Base-by-base conservation (phyloP, 1,140 invertebrate species). In the Diuraphis noxia region DNA sequence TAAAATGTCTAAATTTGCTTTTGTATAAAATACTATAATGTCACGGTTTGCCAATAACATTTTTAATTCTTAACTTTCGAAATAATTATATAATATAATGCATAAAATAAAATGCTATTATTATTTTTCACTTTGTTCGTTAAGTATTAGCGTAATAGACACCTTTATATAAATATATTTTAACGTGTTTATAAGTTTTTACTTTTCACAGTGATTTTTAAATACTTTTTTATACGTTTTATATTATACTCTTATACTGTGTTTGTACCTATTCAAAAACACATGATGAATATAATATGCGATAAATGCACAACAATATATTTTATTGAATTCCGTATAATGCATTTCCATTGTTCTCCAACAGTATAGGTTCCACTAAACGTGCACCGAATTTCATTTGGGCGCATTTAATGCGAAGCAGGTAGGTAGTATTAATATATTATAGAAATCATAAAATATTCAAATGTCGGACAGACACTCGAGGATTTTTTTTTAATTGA, bases 231-330 rank as follows among this genome's bases (percentile, higher is more conserved):
- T 49, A 6, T 49, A 7, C 19, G 4, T 21, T 49, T 21, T 23
- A 21, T 49, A 21, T 21, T 56, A 19, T 46, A 46, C 5, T n/a
- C 6, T 4, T 72, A n/a, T 72, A 72, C 56, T 17, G 30, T n/a
- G 56, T 72, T 72, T 72, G 56, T 72, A n/a, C n/a, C n/a, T n/a
- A 72, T 72, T 72, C 56, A 72, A 72, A 72, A 72, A 72, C 56
- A n/a, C 56, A 72, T 13, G 13, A 17, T n/a, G 30, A 72, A 72
- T n/a, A 72, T 72, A 72, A 72, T 72, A n/a, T n/a, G 56, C 56
- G 30, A 72, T 72, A 72, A 72, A 72, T 72, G 30, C 56, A n/a
- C 19, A n/a, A 63, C 13, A 72, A n/a, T 72, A 72, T 72, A 72
- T 72, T 72, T n/a, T 72, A n/a, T 72, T n/a, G n/a, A 72, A 72